Conservation (phyloP, 2,888 invertebrate genomes). For the Cataglyphis albicans region DNA sequence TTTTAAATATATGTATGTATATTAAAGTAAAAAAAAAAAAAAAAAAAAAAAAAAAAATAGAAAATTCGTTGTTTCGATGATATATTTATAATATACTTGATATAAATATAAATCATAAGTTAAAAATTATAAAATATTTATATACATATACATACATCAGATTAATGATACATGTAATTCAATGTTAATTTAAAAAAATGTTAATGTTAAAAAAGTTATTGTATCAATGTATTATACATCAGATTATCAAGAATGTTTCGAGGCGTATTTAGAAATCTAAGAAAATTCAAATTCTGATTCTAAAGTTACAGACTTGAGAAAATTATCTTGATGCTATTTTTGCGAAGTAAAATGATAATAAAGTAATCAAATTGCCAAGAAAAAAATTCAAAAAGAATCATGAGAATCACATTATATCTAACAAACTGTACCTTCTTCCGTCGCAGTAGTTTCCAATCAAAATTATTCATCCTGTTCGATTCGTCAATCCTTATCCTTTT, state of each 20-base stretch:
- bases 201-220: not conserved
- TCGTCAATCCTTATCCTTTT: constrained; percentile 69
- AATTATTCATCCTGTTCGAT: constrained; percentile 83
- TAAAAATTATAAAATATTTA: not conserved
- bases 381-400: constrained; percentile 61
- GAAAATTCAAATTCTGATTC: not conserved
- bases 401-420: constrained; percentile 48
- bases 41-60: not conserved
- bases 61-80: not conserved
- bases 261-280: not conserved
- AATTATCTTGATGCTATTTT: not conserved
- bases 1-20: not conserved
- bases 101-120: not conserved
- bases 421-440: constrained; percentile 83
- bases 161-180: not conserved
- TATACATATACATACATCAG: not conserved
- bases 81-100: not conserved
- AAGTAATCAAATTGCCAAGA: not conserved
- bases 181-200: not conserved
- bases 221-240: not conserved
- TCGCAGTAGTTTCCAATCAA: constrained; percentile 85
- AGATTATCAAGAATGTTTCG: not conserved
- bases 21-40: not conserved
- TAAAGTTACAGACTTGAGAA: not conserved
- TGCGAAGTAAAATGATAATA: not conserved